phyloP scores from a whole-genome alignment of 2,113 vertebrate species.

The Erpornis zantholeuca region DNA sequence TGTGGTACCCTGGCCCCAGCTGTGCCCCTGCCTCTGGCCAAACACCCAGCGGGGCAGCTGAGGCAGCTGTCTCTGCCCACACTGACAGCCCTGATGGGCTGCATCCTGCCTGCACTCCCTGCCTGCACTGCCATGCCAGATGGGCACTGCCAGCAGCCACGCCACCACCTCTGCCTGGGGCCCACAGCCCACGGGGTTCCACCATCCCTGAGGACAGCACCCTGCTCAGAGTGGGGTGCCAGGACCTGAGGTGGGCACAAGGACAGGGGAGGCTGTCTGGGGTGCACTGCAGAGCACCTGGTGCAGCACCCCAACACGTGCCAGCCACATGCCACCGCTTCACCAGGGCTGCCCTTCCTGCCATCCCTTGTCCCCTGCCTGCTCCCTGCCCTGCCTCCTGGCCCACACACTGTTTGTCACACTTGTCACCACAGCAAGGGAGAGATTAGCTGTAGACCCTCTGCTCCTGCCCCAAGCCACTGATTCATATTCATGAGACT shows the following conservation, averaged over 20 bases:
- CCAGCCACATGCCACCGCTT: not conserved
- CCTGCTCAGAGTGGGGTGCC: not conserved
- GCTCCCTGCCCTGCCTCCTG: not conserved
- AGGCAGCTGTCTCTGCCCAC: not conserved
- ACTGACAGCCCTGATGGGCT: not conserved
- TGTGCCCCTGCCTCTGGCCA: not conserved
- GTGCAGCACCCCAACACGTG: not conserved
- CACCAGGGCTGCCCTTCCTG: not conserved
- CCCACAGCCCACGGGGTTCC: fast-evolving
- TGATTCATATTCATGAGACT: constrained; percentile 67
- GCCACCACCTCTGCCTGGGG: fast-evolving
- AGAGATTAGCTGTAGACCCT: constrained; percentile 35
- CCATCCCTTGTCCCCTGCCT: not conserved
- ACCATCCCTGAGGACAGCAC: not conserved
- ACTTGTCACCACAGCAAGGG: constrained; percentile 33
- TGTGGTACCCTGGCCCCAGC: too few relatives aligned
- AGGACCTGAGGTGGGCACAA: not conserved
- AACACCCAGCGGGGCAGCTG: not conserved
- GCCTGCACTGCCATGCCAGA: not conserved
- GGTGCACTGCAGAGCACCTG: not conserved
- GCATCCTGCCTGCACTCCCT: not conserved
- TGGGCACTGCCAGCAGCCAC: not conserved
- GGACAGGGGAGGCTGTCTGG: not conserved
- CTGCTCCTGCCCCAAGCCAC: constrained; percentile 42
- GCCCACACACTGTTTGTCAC: not conserved